phyloP scores from a whole-genome alignment of 1,140 invertebrate species.

The Drosophila eugracilis region DNA sequence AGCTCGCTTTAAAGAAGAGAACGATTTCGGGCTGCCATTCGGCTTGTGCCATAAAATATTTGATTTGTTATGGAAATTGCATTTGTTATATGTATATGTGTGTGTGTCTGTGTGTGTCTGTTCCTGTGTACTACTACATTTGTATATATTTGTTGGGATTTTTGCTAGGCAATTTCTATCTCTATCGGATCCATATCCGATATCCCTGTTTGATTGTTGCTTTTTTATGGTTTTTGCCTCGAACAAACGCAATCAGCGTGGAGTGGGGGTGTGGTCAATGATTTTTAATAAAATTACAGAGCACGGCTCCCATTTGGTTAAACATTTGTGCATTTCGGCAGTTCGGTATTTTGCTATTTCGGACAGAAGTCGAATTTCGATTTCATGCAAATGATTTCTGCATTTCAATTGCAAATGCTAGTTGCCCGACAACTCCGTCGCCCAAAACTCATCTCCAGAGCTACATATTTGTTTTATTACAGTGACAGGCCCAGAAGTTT shows the following conservation, averaged over 20 bases:
- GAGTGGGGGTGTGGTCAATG: slow-evolving; percentile 24
- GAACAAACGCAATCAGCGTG: slow-evolving; percentile 41
- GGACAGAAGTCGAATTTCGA: slow-evolving; percentile 33
- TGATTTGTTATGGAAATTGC: slow-evolving; percentile 79
- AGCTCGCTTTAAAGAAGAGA: slow-evolving; percentile 24
- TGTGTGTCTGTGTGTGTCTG: no score
- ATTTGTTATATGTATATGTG: slow-evolving; percentile 42
- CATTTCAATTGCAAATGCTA: slow-evolving; percentile 13
- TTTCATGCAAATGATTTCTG: slow-evolving; percentile 55
- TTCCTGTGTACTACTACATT: no score
- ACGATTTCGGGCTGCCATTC: slow-evolving; percentile 55
- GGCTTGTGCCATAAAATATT: slow-evolving; percentile 72
- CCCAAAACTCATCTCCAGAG: no score
- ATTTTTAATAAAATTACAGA: slow-evolving; percentile 74
- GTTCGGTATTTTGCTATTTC: no score
- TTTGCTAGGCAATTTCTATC: slow-evolving; percentile 42
- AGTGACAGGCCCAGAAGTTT: no score
- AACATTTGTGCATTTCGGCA: slow-evolving; percentile 48
- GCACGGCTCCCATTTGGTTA: slow-evolving; percentile 39
- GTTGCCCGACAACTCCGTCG: not conserved
- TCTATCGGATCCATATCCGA: slow-evolving; percentile 3
- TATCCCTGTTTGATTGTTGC: slow-evolving; percentile 37
- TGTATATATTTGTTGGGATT: slow-evolving; percentile 27
- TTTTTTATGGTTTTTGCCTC: slow-evolving; percentile 36
- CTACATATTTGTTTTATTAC: no score